phyloP scores from a whole-genome alignment of 1,140 invertebrate species.

The Meteorus sp. region DNA sequence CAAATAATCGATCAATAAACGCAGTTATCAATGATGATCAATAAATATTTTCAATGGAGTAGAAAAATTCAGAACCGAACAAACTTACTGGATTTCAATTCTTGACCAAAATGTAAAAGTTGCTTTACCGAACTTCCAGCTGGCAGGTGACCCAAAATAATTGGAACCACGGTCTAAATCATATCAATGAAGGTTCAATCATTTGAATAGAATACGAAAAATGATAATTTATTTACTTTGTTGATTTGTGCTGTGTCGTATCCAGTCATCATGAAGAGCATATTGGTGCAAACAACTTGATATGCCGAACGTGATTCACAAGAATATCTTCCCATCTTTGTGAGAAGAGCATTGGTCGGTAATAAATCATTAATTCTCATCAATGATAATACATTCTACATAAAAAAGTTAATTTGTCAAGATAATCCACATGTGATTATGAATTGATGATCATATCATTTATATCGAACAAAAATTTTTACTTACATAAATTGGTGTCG shows the following conservation, averaged over 20 bases:
- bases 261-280: slow-evolving; percentile 70
- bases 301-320: slow-evolving; percentile 59
- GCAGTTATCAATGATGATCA: slow-evolving; percentile 4
- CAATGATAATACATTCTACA: slow-evolving; percentile 36
- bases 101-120: slow-evolving; percentile 70
- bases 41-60: background rate
- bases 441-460: background rate
- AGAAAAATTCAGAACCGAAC: background rate
- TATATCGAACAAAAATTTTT: background rate
- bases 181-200: slow-evolving; percentile 14
- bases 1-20: slow-evolving; percentile 18
- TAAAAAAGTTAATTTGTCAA: background rate
- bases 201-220: background rate
- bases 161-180: slow-evolving; percentile 61
- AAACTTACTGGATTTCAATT: slow-evolving; percentile 56
- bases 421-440: background rate
- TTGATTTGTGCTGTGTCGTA: slow-evolving; percentile 61
- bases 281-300: slow-evolving; percentile 63
- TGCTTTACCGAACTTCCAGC: slow-evolving; percentile 77
- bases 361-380: slow-evolving; percentile 63
- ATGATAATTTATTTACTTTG: slow-evolving; percentile 49
- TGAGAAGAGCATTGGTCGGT: slow-evolving; percentile 58
- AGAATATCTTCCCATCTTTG: slow-evolving; percentile 54
- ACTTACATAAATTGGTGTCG: slow-evolving; percentile 41
- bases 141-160: slow-evolving; percentile 73